Evolutionary conservation across 2,888 invertebrate genomes (phyloP), one percentile per base, ranked within the genome.

Genomic region (Leptinotarsa tumamoca): DNA sequence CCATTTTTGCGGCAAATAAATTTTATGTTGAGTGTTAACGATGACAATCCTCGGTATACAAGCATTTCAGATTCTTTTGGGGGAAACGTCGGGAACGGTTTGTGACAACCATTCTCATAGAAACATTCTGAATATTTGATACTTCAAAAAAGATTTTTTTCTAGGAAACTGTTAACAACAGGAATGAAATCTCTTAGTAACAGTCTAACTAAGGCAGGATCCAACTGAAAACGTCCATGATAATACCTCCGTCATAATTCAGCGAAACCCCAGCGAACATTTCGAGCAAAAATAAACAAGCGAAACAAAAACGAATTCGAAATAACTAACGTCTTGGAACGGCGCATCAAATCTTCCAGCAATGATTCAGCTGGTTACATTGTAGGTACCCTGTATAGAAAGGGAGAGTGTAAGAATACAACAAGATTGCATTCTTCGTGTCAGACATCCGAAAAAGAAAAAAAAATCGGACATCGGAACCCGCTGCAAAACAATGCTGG

Each of bases 351-450:
- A 67, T 23, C 54, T 27, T 14, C 33, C 27, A n/a, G 27, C 43
- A 68, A 68, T 68, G 68, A 68, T 27, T 68, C 68, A 68, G 68
- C 68, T 52, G 21, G 68, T 68, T 68, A 68, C 51, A 68, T 68
- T 68, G 68, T 54, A 68, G 51, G 67, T 67, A 68, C 51, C 68
- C 69, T 72, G 72, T 72, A 75, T 68, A 69, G 75, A 54, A 72
- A 75, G 68, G 27, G 75, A 75, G 75, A 75, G 82, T 82, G 83
- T 82, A 82, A 83, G 83, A 83, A 83, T 83, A 81, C 80, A 82
- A 82, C 82, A 81, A 83, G 82, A 83, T 82, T 82, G 82, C 82
- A 83, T 82, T 82, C 83, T 81, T 80, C 79, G 81, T 83, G 82
- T 83, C 83, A 83, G 83, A 83, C 83, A 81, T 77, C 76, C 80